Conservation (phyloP, 1,140 invertebrate species). For the Lepidotrigona ventralis region DNA sequence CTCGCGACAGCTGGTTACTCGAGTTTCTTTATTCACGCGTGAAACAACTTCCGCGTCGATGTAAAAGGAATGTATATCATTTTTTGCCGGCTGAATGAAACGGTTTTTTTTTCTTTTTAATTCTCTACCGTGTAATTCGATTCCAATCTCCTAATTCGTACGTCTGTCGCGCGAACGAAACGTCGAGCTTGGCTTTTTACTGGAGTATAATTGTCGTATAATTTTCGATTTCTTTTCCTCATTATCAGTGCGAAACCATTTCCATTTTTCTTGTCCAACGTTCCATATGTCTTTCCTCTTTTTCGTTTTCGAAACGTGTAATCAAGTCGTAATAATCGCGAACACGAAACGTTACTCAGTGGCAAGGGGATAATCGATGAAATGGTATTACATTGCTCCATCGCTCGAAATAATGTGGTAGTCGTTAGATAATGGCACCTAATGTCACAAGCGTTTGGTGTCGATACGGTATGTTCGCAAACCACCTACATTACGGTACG, state of each 20-base stretch:
- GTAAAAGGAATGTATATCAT: background rate
- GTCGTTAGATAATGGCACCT: conserved; percentile 18
- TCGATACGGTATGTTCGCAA: conserved; percentile 6
- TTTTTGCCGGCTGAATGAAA: background rate
- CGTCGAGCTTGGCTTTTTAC: background rate
- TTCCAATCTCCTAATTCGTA: background rate
- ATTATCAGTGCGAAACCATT: too few species aligned
- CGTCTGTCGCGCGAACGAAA: background rate
- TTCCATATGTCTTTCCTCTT: background rate
- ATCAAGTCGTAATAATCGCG: background rate
- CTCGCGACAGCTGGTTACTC: background rate
- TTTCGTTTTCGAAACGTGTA: background rate
- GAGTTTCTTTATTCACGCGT: conserved; percentile 31
- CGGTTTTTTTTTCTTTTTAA: background rate
- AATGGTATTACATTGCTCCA: background rate
- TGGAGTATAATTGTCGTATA: background rate
- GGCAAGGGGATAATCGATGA: background rate
- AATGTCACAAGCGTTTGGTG: conserved; percentile 40
- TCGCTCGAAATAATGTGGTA: conserved; percentile 11
- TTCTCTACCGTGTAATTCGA: background rate
- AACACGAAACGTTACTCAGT: background rate
- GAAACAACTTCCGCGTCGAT: conserved; percentile 36
- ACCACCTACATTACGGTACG: conserved; percentile 8
- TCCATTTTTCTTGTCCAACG: too few species aligned
- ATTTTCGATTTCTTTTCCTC: background rate